A percentile compares a stretch with the other conserved stretches of the same genome.
Evolutionary conservation across 2,888 invertebrate species (phyloP).

Genomic region (Drosophila seclusa): DNA sequence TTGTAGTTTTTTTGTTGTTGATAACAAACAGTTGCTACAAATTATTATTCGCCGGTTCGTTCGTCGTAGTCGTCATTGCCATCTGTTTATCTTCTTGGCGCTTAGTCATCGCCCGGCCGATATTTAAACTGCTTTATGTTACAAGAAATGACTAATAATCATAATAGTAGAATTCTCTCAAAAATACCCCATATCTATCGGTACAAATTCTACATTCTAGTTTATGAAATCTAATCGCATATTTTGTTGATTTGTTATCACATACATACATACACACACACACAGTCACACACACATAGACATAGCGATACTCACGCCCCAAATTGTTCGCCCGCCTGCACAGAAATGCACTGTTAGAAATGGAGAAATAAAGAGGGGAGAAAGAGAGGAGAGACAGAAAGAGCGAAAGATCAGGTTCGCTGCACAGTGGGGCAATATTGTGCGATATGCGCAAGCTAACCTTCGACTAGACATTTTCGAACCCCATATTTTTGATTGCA

Average conservation of each 20-base stretch:
- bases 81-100: slow-evolving; percentile 20
- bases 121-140: slow-evolving; percentile 53
- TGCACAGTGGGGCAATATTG: slow-evolving; percentile 42
- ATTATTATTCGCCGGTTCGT: slow-evolving; percentile 40
- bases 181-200: slow-evolving; percentile 33
- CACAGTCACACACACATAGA: slow-evolving; percentile 18
- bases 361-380: slow-evolving; percentile 7
- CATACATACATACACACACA: slow-evolving; percentile 32
- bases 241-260: slow-evolving; percentile 60
- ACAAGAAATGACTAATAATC: slow-evolving; percentile 52
- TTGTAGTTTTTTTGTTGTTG: slow-evolving; percentile 27
- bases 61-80: slow-evolving; percentile 13
- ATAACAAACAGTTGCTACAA: slow-evolving; percentile 47
- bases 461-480: slow-evolving; percentile 32
- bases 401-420: slow-evolving; percentile 24
- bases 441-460: slow-evolving; percentile 21
- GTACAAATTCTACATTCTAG: slow-evolving; percentile 19
- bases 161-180: slow-evolving; percentile 12
- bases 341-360: slow-evolving; percentile 28
- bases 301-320: slow-evolving; percentile 40
- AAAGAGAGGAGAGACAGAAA: slow-evolving; percentile 5
- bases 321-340: slow-evolving; percentile 47
- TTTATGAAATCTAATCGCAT: slow-evolving; percentile 69
- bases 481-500: slow-evolving; percentile 47
- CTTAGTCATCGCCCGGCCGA: slow-evolving; percentile 50